Evolutionary conservation across 2,888 invertebrate species (phyloP).

Genomic region (Branchinecta sandiegonensis): DNA sequence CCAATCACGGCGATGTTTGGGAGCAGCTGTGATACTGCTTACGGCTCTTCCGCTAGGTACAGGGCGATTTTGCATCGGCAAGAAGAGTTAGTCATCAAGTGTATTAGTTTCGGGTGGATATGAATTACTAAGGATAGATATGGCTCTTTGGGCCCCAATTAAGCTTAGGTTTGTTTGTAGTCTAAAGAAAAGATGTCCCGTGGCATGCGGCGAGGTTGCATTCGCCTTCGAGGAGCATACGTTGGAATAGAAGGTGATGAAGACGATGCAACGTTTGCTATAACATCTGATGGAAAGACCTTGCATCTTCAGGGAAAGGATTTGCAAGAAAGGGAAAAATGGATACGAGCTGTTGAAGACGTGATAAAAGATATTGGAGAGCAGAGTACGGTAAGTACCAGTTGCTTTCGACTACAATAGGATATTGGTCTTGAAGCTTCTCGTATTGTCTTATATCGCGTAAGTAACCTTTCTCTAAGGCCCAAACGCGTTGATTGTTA

Average conservation of each 20-base stretch:
- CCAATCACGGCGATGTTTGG: too few species aligned
- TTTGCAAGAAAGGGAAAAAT: slow-evolving; percentile 82
- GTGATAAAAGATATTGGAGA: slow-evolving; percentile 45
- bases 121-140: too few species aligned
- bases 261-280: slow-evolving; percentile 91
- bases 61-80: too few species aligned
- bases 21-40: too few species aligned
- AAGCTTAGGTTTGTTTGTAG: slow-evolving; percentile 43
- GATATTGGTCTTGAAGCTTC: too few species aligned
- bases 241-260: slow-evolving; percentile 99
- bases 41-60: too few species aligned
- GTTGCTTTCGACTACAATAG: too few species aligned
- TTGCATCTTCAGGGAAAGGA: slow-evolving; percentile 98
- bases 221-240: slow-evolving; percentile 88
- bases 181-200: slow-evolving; percentile 98
- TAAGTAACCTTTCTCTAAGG: too few species aligned
- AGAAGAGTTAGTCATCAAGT: too few species aligned
- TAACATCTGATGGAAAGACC: slow-evolving; percentile 96
- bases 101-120: too few species aligned
- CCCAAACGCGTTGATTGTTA: too few species aligned
- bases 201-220: slow-evolving; percentile 90
- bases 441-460: too few species aligned
- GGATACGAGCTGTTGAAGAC: slow-evolving; percentile 90
- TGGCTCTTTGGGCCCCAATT: not conserved
- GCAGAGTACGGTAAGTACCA: not conserved